Conservation (phyloP, 1,140 invertebrate genomes). For the Listronotus oregonensis region DNA sequence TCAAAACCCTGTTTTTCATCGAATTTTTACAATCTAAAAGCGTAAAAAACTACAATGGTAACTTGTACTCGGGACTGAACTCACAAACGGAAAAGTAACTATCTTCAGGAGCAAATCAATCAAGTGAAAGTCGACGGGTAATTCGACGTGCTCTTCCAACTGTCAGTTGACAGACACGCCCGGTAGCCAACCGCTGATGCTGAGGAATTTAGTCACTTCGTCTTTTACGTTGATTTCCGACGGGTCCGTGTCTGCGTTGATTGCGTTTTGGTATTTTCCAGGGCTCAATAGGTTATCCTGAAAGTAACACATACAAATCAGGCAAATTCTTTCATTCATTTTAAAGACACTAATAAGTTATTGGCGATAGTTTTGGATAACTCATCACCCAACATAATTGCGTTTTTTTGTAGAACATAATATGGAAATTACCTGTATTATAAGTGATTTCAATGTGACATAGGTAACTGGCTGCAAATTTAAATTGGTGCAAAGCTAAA, state of each 20-base stretch:
- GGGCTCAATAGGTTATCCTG: conserved; percentile 47
- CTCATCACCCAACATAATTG: too few species aligned
- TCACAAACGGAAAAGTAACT: too few species aligned
- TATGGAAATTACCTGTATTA: conserved; percentile 53
- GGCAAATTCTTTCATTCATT: too few species aligned
- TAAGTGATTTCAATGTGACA: conserved; percentile 62
- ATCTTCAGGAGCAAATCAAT: background rate
- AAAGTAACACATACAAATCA: conserved; percentile 35
- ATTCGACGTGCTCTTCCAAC: background rate
- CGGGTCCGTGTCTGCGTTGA: conserved; percentile 23
- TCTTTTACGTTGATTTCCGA: conserved; percentile 42
- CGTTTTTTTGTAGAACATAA: too few species aligned
- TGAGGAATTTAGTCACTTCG: conserved; percentile 49
- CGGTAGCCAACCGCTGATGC: conserved; percentile 48
- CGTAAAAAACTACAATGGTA: too few species aligned
- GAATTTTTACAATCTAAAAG: too few species aligned
- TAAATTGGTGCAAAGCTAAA: conserved; percentile 60
- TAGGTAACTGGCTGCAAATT: conserved; percentile 63
- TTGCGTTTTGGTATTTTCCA: conserved; percentile 36
- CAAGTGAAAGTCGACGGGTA: background rate
- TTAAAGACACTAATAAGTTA: too few species aligned
- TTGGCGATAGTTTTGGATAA: too few species aligned
- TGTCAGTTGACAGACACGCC: conserved; percentile 34
- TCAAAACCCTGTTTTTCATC: too few species aligned
- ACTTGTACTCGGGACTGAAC: too few species aligned